phyloP scores from a whole-genome alignment of 2,113 vertebrate genomes.

The Protobothrops flavoviridis region DNA sequence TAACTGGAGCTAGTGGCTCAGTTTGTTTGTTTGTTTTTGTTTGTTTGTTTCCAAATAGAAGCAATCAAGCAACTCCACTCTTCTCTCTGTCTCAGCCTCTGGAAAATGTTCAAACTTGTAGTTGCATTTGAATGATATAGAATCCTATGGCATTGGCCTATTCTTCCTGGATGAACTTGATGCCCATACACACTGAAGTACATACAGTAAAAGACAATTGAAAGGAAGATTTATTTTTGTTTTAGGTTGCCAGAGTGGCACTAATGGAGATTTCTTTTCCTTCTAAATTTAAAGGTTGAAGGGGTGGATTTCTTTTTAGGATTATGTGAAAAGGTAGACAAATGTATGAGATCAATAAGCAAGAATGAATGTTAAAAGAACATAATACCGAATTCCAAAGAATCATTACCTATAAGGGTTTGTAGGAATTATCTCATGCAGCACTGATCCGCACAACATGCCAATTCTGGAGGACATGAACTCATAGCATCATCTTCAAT shows the following conservation, averaged over 20 bases:
- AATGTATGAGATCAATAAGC: accelerated
- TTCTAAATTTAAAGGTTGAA: not conserved
- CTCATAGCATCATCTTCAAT: not conserved
- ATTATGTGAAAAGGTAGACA: accelerated
- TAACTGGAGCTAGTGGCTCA: too few species aligned
- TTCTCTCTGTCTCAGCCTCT: not conserved
- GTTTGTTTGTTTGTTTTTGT: not conserved
- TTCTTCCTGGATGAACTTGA: not conserved
- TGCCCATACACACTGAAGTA: not conserved
- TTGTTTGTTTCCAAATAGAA: not conserved
- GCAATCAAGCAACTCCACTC: not conserved
- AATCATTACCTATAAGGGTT: not conserved
- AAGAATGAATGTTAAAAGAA: not conserved
- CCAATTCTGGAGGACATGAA: not conserved
- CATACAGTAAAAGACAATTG: not conserved
- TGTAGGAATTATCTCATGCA: not conserved
- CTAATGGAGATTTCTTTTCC: not conserved
- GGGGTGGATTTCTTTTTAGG: not conserved
- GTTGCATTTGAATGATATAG: not conserved
- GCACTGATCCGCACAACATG: not conserved
- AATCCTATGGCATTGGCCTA: not conserved
- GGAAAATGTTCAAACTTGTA: not conserved
- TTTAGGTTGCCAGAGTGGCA: not conserved
- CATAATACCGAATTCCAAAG: not conserved
- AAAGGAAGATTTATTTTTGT: not conserved